A percentile compares a stretch with the other conserved stretches of the same genome.
Evolutionary conservation across 2,113 vertebrate species (phyloP).

Genomic region (Sapayoa aenigma): DNA sequence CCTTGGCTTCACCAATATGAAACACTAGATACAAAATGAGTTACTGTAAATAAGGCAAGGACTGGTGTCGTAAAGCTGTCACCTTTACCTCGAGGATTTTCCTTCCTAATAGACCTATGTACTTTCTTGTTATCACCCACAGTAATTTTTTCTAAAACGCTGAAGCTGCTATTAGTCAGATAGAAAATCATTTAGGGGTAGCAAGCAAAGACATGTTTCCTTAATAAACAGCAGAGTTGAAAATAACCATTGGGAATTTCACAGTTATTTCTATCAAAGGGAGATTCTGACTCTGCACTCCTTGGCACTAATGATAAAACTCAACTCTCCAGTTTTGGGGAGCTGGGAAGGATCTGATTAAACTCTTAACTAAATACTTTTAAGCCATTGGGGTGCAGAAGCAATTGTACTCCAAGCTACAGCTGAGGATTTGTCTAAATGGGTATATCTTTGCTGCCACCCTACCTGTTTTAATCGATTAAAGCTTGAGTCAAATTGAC

Average conservation of each 20-base stretch:
- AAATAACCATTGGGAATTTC: neutral
- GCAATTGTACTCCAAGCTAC: neutral
- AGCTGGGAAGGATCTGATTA: neutral
- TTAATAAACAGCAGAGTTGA: neutral
- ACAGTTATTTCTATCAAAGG: neutral
- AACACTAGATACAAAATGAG: conserved; percentile 74
- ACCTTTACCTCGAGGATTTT: conserved; percentile 68
- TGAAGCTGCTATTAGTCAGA: conserved; percentile 57
- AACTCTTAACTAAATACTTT: neutral
- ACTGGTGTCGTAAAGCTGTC: conserved; percentile 71
- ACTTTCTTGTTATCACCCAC: conserved; percentile 54
- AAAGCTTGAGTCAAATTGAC: neutral
- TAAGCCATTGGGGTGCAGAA: neutral
- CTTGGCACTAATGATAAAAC: neutral
- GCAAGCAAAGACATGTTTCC: neutral
- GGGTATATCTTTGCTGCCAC: neutral
- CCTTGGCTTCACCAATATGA: conserved; percentile 55
- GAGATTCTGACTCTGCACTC: neutral
- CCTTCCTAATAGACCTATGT: conserved; percentile 64
- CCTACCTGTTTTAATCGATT: neutral
- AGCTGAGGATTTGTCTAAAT: neutral
- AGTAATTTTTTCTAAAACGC: conserved; percentile 28
- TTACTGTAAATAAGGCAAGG: conserved; percentile 80
- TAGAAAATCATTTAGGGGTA: conserved; percentile 40
- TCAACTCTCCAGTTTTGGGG: neutral